Conservation (phyloP, 2,888 invertebrate genomes). For the Teinopalpus imperialis region DNA sequence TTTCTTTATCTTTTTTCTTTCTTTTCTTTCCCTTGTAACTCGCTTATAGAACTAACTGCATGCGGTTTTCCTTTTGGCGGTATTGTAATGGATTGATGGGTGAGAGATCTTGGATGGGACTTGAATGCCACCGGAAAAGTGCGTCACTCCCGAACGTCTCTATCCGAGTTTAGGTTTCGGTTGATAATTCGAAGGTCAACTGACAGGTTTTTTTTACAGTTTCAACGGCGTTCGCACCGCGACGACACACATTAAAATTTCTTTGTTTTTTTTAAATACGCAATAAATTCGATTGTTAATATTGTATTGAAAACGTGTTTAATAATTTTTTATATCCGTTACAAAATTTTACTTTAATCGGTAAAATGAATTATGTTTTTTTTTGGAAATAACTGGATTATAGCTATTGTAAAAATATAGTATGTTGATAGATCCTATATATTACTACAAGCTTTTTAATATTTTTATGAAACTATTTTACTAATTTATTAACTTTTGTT, state of each 20-base stretch:
- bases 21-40: conserved; percentile 60
- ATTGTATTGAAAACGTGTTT: too few relatives aligned
- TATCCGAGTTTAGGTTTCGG: conserved; percentile 59
- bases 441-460: too few relatives aligned
- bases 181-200: conserved; percentile 68
- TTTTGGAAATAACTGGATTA: too few relatives aligned
- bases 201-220: conserved; percentile 76
- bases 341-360: too few relatives aligned
- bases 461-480: too few relatives aligned
- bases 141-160: conserved; percentile 42
- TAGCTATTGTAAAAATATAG: too few relatives aligned
- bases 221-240: conserved; percentile 67
- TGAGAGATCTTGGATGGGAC: not conserved
- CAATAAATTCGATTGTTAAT: too few relatives aligned
- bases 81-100: conserved; percentile 29
- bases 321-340: too few relatives aligned
- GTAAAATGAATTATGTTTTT: too few relatives aligned
- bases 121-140: conserved; percentile 45
- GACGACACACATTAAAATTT: conserved; percentile 32
- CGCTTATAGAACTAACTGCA: conserved; percentile 37
- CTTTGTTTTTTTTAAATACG: conserved; percentile 25
- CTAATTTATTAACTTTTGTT: too few relatives aligned
- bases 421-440: too few relatives aligned
- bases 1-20: conserved; percentile 55
- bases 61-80: conserved; percentile 18